Evolutionary conservation across 1,140 invertebrate genomes (phyloP).

Genomic region (Phortica variegata): DNA sequence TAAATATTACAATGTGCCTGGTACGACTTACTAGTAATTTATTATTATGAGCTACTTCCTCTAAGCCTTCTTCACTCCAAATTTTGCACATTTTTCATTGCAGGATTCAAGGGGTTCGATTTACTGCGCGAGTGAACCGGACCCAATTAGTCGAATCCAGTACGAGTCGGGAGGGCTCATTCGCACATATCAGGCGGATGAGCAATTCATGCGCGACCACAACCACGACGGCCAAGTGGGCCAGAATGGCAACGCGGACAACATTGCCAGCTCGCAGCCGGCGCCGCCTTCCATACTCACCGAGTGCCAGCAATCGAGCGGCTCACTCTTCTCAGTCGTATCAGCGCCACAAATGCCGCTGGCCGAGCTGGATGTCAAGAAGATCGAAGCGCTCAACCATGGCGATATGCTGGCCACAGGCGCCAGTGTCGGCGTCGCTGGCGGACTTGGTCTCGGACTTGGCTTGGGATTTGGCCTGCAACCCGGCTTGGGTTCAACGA

Average conservation of each 20-base stretch:
- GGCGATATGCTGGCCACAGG: no score
- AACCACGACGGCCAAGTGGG: background rate
- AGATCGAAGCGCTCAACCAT: constrained; percentile 31
- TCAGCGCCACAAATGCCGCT: constrained; percentile 60
- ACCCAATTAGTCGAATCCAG: constrained; percentile 56
- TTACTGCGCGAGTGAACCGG: constrained; percentile 57
- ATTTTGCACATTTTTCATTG: background rate
- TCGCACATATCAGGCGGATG: constrained; percentile 33
- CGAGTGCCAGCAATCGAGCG: constrained; percentile 41
- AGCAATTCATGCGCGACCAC: background rate
- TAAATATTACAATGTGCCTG: background rate
- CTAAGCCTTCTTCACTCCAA: no score
- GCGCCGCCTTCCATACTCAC: constrained; percentile 18
- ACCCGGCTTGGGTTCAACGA: background rate
- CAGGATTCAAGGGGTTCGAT: constrained; percentile 59
- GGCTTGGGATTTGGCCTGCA: no score
- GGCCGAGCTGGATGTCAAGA: constrained; percentile 51
- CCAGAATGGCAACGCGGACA: constrained; percentile 19
- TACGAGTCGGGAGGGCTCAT: constrained; percentile 55
- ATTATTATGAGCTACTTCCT: no score
- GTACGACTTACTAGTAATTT: no score
- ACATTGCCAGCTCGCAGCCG: constrained; percentile 24
- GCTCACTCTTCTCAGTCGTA: constrained; percentile 62
- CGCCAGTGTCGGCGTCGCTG: background rate
- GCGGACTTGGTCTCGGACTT: background rate